Percentiles rank a stretch among this genome's conserved stretches.
Conservation (phyloP, 92 coral and sea anemone species). For the Scolanthus callimorphus region DNA sequence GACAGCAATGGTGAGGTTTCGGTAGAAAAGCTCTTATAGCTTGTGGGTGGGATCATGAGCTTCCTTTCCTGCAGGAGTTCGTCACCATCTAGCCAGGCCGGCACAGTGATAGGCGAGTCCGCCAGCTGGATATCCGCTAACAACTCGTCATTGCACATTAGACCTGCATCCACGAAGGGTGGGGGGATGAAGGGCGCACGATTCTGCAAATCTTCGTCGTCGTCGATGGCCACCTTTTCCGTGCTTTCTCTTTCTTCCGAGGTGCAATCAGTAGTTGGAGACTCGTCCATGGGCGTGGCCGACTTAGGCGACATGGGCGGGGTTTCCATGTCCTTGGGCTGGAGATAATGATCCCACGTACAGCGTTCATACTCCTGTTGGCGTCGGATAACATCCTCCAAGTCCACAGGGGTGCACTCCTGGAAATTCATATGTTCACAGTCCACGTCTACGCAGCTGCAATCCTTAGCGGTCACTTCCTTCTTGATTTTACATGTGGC, state of each 20-base stretch:
- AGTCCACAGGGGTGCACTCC: conserved; percentile 67
- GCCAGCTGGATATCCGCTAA: conserved; percentile 66
- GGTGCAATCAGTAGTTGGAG: conserved; percentile 35
- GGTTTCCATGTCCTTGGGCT: conserved; percentile 15
- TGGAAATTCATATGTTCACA: conserved; percentile 75
- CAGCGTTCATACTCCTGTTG: conserved; percentile 57
- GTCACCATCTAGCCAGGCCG: conserved; percentile 67
- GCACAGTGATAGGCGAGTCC: conserved; percentile 59
- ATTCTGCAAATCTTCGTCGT: conserved; percentile 51
- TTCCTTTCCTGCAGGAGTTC: conserved; percentile 18
- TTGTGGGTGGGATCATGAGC: neutral
- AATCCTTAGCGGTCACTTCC: conserved; percentile 39
- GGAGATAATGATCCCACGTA: conserved; percentile 53
- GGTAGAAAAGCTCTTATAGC: conserved; percentile 37
- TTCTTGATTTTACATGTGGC: conserved; percentile 23
- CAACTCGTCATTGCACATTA: conserved; percentile 64
- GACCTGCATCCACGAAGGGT: conserved; percentile 61
- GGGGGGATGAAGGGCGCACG: conserved; percentile 97
- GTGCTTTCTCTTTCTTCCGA: conserved; percentile 16
- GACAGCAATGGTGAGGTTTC: conserved; percentile 32
- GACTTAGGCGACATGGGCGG: conserved; percentile 26
- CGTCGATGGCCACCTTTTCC: conserved; percentile 31
- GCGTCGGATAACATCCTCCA: conserved; percentile 74
- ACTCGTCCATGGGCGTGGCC: conserved; percentile 4
- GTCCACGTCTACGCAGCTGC: conserved; percentile 61